Evolutionary conservation across 2,888 invertebrate species (phyloP).

Genomic region (Crepidodera aurea): DNA sequence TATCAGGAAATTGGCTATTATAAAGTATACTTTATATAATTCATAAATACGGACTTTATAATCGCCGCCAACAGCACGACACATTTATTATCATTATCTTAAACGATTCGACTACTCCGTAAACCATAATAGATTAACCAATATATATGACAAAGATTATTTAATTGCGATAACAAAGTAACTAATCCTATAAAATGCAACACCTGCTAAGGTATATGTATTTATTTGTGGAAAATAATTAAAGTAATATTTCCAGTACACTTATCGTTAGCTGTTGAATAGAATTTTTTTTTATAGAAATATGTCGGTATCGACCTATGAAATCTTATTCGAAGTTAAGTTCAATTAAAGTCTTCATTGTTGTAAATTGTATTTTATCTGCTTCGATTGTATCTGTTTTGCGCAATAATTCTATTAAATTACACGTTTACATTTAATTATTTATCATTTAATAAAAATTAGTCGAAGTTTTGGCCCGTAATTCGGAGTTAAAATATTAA

Average conservation of each 20-base stretch:
- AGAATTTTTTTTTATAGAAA: constrained; percentile 6
- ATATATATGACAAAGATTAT: constrained; percentile 25
- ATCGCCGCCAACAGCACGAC: constrained; percentile 4
- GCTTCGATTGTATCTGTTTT: background rate
- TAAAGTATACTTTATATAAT: constrained; percentile 11
- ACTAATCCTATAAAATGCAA: constrained; percentile 5
- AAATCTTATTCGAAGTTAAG: constrained; percentile 31
- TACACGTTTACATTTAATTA: constrained; percentile 2
- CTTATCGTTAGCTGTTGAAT: constrained; percentile 15
- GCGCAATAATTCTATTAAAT: background rate
- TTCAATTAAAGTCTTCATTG: constrained; percentile 37
- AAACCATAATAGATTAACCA: constrained; percentile 15
- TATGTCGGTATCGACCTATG: constrained; percentile 26
- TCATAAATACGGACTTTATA: constrained; percentile 13
- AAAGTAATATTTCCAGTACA: constrained; percentile 17
- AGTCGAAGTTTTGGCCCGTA: background rate
- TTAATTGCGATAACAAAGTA: constrained; percentile 26
- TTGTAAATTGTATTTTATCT: constrained; percentile 33
- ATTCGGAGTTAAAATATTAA: background rate
- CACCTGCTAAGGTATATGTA: constrained; percentile 15
- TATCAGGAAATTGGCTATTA: constrained; percentile 14
- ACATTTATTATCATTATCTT: constrained; percentile 14
- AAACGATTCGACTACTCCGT: constrained; percentile 6
- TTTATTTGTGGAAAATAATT: constrained; percentile 19
- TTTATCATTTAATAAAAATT: background rate